A percentile compares a stretch with the other conserved stretches of the same genome.
These are phyloP conservation scores for Alethe castanea DNA, from an alignment of 2,113 vertebrate genomes.

Conservation along the genomic window DNA sequence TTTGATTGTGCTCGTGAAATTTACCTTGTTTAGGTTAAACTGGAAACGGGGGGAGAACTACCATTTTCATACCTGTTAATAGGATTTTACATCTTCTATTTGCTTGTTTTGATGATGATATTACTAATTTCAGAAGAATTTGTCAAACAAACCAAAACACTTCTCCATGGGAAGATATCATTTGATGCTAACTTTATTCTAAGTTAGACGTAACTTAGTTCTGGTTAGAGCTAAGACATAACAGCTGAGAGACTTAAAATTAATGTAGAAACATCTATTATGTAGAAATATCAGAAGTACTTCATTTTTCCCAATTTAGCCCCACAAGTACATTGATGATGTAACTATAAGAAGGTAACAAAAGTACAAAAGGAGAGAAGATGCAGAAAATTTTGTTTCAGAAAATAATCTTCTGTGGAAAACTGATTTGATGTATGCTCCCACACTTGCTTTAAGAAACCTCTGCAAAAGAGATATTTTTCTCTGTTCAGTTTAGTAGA, in stretches of 20 bases:
- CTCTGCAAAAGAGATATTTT: not conserved
- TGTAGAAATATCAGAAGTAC: not conserved
- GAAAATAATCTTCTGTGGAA: not conserved
- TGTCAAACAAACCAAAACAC: not conserved
- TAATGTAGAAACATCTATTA: not conserved
- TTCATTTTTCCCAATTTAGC: not conserved
- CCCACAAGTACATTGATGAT: not conserved
- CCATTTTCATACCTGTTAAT: not conserved
- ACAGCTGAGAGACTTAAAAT: not conserved
- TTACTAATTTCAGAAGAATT: not conserved
- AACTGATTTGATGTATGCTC: not conserved
- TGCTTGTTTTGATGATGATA: not conserved
- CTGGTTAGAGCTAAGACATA: not conserved
- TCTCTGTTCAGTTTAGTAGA: not conserved
- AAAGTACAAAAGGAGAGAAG: not conserved
- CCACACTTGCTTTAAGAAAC: fast-evolving
- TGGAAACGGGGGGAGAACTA: fast-evolving
- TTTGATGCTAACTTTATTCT: not conserved
- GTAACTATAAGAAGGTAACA: not conserved
- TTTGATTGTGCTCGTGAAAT: not conserved
- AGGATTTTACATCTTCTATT: not conserved
- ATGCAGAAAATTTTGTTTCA: not conserved
- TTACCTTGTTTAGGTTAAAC: not conserved
- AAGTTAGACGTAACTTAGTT: no score
- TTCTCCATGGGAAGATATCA: not conserved